These are phyloP conservation scores for Cordilura impudica DNA, from an alignment of 2,888 invertebrate species.

Conservation along the genomic window DNA sequence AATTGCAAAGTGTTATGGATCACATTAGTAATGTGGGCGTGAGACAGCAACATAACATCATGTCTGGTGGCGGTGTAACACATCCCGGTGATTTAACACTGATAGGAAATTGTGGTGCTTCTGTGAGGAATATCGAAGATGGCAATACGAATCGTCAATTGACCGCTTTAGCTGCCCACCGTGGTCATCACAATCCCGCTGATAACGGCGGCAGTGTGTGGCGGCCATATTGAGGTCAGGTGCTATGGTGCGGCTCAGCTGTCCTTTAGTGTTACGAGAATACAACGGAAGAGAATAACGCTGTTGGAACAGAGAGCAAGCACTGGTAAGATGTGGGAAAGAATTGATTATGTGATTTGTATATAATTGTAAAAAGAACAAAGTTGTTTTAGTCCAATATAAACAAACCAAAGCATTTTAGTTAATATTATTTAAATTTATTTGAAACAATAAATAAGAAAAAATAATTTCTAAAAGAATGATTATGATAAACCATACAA, in stretches of 20 bases:
- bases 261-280: slow-evolving; percentile 76
- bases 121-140: slow-evolving; percentile 77
- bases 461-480: slow-evolving; percentile 6
- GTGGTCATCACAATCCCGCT: slow-evolving; percentile 77
- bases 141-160: slow-evolving; percentile 76
- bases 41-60: slow-evolving; percentile 78
- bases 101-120: slow-evolving; percentile 77
- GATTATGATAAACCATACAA: neutral
- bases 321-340: slow-evolving; percentile 55
- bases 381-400: slow-evolving; percentile 41
- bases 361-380: slow-evolving; percentile 32
- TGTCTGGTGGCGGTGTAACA: slow-evolving; percentile 77
- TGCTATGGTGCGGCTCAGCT: slow-evolving; percentile 76
- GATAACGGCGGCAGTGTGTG: slow-evolving; percentile 84
- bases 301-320: slow-evolving; percentile 60
- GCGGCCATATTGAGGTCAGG: slow-evolving; percentile 84
- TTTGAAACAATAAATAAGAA: neutral
- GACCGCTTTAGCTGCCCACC: slow-evolving; percentile 76
- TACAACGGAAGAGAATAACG: slow-evolving; percentile 48
- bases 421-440: slow-evolving; percentile 44
- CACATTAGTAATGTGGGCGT: slow-evolving; percentile 83
- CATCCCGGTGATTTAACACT: slow-evolving; percentile 76
- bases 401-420: slow-evolving; percentile 28
- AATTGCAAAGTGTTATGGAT: slow-evolving; percentile 87
- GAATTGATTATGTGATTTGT: slow-evolving; percentile 33